Evolutionary conservation across 2,888 invertebrate genomes (phyloP).

Genomic region (Bedellia somnulentella): DNA sequence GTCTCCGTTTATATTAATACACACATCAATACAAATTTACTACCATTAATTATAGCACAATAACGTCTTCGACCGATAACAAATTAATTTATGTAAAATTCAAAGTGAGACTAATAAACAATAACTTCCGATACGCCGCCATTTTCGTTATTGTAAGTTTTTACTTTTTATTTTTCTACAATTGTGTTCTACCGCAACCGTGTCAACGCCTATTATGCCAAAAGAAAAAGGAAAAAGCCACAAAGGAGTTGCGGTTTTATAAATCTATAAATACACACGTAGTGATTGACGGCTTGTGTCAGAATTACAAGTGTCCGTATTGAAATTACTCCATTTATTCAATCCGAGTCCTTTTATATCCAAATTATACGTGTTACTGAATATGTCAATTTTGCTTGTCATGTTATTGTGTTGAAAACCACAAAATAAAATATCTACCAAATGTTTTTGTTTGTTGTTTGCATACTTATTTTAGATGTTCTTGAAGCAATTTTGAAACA

Average conservation of each 20-base stretch:
- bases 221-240: constrained; percentile 31
- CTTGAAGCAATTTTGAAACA: too few relatives aligned
- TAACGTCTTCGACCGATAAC: constrained; percentile 54
- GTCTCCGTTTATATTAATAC: constrained; percentile 27
- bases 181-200: constrained; percentile 39
- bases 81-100: constrained; percentile 26
- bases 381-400: constrained; percentile 26
- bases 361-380: constrained; percentile 46
- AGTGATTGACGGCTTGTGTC: constrained; percentile 45
- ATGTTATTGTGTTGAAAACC: constrained; percentile 38
- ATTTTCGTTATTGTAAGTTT: constrained; percentile 23
- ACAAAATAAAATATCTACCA: constrained; percentile 33
- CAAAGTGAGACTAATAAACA: constrained; percentile 26
- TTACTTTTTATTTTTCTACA: constrained; percentile 28
- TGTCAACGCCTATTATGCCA: constrained; percentile 51
- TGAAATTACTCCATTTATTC: constrained; percentile 55
- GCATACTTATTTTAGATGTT: too few relatives aligned
- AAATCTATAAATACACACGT: constrained; percentile 48
- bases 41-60: constrained; percentile 49
- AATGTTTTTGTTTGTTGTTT: constrained; percentile 8
- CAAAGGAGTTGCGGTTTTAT: constrained; percentile 45
- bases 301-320: constrained; percentile 39
- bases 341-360: constrained; percentile 26
- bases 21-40: constrained; percentile 52
- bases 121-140: constrained; percentile 31